Evolutionary conservation across 2,113 vertebrate species (phyloP).

Genomic region (Romanogobio albipinnatus): DNA sequence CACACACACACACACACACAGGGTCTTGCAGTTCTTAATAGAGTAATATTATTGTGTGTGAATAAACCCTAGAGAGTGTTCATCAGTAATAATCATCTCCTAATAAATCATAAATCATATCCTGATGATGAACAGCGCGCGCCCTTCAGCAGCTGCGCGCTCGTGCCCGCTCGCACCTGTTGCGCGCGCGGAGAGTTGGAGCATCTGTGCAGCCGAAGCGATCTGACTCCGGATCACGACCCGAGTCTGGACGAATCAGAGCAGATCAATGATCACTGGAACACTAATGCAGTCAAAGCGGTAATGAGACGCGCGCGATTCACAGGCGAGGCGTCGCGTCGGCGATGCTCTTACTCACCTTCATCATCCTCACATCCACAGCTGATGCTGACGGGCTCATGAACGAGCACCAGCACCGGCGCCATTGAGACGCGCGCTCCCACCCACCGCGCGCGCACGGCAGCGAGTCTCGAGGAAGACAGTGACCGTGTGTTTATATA

Average conservation of each 20-base stretch:
- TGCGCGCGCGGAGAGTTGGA: constrained; percentile 76
- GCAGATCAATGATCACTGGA: too few relatives aligned
- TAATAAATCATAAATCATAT: too few relatives aligned
- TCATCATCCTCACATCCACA: constrained; percentile 67
- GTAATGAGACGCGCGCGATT: too few relatives aligned
- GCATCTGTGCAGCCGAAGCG: not conserved
- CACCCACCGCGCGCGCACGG: constrained; percentile 67
- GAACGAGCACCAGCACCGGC: constrained; percentile 25
- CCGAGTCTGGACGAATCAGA: not conserved
- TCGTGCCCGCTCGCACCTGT: constrained; percentile 71
- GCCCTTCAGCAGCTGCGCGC: constrained; percentile 47
- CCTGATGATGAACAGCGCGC: not conserved
- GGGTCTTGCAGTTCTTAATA: too few relatives aligned
- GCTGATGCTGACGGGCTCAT: constrained; percentile 62
- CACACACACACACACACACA: too few relatives aligned
- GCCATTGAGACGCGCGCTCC: not conserved
- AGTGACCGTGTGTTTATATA: too few relatives aligned
- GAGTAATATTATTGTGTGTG: too few relatives aligned
- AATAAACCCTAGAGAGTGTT: too few relatives aligned
- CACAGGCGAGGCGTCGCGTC: too few relatives aligned
- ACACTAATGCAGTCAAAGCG: too few relatives aligned
- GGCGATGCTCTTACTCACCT: constrained; percentile 64
- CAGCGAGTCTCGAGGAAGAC: not conserved
- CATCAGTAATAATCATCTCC: too few relatives aligned
- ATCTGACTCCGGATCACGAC: not conserved